phyloP scores from a whole-genome alignment of 2,113 vertebrate species.

The Suricata suricatta region DNA sequence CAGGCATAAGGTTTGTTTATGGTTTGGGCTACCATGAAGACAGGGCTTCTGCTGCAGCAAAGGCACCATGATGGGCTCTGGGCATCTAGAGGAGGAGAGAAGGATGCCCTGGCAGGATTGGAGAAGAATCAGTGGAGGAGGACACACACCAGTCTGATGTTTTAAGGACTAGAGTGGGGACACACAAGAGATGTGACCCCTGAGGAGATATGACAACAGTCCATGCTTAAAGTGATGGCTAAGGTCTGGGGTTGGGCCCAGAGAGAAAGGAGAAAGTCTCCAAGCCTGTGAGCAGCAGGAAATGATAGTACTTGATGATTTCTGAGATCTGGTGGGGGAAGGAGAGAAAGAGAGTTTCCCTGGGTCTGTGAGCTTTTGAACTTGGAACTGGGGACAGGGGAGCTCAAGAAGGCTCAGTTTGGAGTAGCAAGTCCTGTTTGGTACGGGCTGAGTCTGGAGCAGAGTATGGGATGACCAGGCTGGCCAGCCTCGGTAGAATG shows the following conservation, averaged over 20 bases:
- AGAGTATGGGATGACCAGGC: not conserved
- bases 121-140: not conserved
- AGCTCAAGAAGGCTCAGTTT: not conserved
- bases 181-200: not conserved
- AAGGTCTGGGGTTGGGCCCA: not conserved
- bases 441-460: no score
- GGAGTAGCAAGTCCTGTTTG: not conserved
- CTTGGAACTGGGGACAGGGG: not conserved
- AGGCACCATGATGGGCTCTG: not conserved
- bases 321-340: not conserved
- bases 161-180: not conserved
- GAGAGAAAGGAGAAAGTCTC: not conserved
- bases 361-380: not conserved
- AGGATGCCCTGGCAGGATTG: not conserved
- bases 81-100: not conserved
- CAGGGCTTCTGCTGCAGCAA: accelerated
- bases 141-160: not conserved
- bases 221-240: not conserved
- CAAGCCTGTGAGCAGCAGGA: not conserved
- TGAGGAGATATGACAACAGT: not conserved
- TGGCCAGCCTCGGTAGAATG: not conserved
- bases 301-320: not conserved
- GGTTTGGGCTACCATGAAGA: not conserved
- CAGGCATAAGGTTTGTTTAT: not conserved
- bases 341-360: not conserved